Evolutionary conservation across 2,888 invertebrate species (phyloP), one percentile per base, ranked within the genome.

Genomic region (Stratiomys singularior): DNA sequence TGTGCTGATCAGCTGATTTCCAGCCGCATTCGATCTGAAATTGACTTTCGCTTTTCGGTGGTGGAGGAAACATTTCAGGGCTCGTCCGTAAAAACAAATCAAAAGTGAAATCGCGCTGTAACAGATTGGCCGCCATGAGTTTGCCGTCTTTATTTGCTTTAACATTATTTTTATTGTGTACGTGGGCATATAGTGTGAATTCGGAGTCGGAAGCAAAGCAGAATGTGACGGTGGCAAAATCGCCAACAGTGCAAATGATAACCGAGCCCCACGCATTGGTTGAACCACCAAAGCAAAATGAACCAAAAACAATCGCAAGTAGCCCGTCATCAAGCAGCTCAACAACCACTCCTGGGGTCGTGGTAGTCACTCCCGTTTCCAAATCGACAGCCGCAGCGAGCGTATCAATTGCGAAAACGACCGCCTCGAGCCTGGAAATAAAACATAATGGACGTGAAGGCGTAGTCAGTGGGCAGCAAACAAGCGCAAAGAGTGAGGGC

Each of bases 221-320:
- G 21, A 74, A 74, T 58, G 60, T 30, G 13, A 74, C 74, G 5
- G 30, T 46, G 69, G 2, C 69, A 25, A 69, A 67, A 67, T 18
- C 27, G 46, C 69, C 69, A 46, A 66, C 66, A 37, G 11, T 13
- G 47, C 47, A 23, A 21, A 28, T 60, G 28, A 28, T 28, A 15
- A 67, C 18, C 44, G 44, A 44, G 44, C 30, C 28, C 11, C 60
- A 60, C 21, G 37, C 9, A 30, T 18, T 66, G 11, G 30, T 30
- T 9, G 66, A 66, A 23, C 67, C 67, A 67, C 44, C 67, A 7
- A 67, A 18, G 46, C 37, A 44, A 46, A 37, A 25, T 60, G 21
- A 23, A 4, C 18, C 60, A 7, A 60, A 52, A 18, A 52, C 18
- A 13, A 5, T 52, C 11, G 15, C 7, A 52, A 52, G 15, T 52